Conservation (phyloP, 2,113 vertebrate species). For the Syngnathoides biaculeatus region DNA sequence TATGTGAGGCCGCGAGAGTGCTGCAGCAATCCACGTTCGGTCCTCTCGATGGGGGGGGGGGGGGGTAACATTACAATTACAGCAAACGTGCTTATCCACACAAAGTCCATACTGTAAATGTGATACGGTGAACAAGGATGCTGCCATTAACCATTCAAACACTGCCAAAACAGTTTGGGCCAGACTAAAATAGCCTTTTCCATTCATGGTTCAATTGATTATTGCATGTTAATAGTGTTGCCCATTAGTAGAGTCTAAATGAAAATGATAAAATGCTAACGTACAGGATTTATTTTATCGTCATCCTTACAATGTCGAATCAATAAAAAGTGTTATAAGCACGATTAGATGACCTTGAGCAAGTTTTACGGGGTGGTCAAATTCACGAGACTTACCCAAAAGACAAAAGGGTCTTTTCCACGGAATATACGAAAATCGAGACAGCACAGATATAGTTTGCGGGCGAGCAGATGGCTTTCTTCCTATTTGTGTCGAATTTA, state of each 20-base stretch:
- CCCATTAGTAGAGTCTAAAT: background rate
- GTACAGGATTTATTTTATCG: background rate
- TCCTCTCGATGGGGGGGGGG: background rate
- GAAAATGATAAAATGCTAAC: background rate
- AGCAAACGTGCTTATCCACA: background rate
- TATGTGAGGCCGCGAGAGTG: conserved; percentile 13
- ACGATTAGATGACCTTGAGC: background rate
- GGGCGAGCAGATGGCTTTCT: background rate
- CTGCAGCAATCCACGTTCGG: conserved; percentile 22
- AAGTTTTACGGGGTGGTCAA: conserved; percentile 6
- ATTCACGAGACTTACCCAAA: conserved; percentile 6
- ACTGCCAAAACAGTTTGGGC: background rate
- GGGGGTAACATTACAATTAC: background rate
- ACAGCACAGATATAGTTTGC: background rate
- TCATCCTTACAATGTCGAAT: background rate
- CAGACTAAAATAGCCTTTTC: background rate
- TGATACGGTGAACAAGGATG: background rate
- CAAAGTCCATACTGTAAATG: background rate
- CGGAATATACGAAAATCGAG: conserved; percentile 5
- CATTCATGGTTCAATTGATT: background rate
- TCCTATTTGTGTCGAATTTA: background rate
- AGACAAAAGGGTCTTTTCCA: conserved; percentile 14
- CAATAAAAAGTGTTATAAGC: background rate
- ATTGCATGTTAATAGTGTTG: background rate
- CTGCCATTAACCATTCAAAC: background rate